These are phyloP conservation scores for Idaea dimidiata DNA, from an alignment of 2,888 invertebrate species.

Conservation along the genomic window DNA sequence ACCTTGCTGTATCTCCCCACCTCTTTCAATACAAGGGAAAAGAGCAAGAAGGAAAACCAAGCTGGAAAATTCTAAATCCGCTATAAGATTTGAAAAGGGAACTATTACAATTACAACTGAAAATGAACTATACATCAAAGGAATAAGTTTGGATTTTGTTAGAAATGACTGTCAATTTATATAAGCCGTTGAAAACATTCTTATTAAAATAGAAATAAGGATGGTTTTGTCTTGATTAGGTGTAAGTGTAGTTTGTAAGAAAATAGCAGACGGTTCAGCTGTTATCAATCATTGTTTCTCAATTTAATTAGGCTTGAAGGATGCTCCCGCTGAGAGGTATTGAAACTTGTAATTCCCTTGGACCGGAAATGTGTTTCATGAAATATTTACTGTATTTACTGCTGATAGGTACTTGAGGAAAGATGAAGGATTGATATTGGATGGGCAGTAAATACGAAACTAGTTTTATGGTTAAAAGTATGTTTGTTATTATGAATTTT, in stretches of 20 bases:
- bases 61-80: slow-evolving; percentile 37
- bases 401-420: not conserved
- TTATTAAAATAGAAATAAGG: slow-evolving; percentile 14
- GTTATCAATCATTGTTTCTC: slow-evolving; percentile 62
- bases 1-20: slow-evolving; percentile 23
- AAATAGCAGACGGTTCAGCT: slow-evolving; percentile 33
- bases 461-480: no score
- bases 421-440: no score
- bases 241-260: slow-evolving; percentile 20
- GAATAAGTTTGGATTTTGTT: not conserved
- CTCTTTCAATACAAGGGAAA: slow-evolving; percentile 20
- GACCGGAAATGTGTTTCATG: not conserved
- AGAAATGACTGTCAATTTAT: slow-evolving; percentile 8
- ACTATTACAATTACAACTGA: slow-evolving; percentile 13
- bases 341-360: slow-evolving; percentile 28
- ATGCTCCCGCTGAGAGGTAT: slow-evolving; percentile 44
- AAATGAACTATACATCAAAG: not conserved
- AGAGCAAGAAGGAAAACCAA: slow-evolving; percentile 29
- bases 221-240: slow-evolving; percentile 13
- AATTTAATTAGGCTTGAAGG: slow-evolving; percentile 65
- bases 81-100: slow-evolving; percentile 44
- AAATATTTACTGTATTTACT: not conserved
- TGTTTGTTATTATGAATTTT: no score
- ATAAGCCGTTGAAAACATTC: slow-evolving; percentile 16
- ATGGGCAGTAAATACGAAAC: no score